A percentile compares a stretch with the other conserved stretches of the same genome.
These are phyloP conservation scores for Dasypogon diadema DNA, from an alignment of 2,888 invertebrate genomes.

Conservation along the genomic window DNA sequence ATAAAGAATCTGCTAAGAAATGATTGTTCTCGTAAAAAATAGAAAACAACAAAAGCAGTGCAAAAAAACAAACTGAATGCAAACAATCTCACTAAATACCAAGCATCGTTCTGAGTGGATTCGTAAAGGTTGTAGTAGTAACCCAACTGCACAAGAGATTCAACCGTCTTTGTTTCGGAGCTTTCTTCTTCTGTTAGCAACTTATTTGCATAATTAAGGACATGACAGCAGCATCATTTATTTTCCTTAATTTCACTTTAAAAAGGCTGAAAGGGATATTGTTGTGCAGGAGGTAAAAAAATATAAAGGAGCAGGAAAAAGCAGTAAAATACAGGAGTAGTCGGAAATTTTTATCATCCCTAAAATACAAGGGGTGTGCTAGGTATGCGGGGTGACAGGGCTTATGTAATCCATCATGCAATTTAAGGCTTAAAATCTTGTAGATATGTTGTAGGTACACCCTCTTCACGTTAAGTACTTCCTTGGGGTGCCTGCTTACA, in stretches of 20 bases:
- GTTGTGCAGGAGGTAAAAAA: conserved; percentile 38
- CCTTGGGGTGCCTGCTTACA: conserved; percentile 18
- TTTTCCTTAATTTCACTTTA: conserved; percentile 54
- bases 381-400: not conserved
- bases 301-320: not conserved
- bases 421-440: conserved; percentile 31
- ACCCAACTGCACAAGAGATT: conserved; percentile 27
- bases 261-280: conserved; percentile 38
- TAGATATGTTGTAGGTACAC: not conserved
- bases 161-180: conserved; percentile 25
- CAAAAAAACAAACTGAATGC: not conserved
- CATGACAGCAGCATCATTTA: conserved; percentile 55
- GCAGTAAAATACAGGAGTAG: not conserved
- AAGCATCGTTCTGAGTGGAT: conserved; percentile 8
- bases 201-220: conserved; percentile 57
- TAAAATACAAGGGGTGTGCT: not conserved
- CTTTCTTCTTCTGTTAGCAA: conserved; percentile 40
- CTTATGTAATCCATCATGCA: conserved; percentile 44
- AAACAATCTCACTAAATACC: conserved; percentile 35
- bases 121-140: conserved; percentile 19
- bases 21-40: not conserved
- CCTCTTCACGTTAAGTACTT: not conserved
- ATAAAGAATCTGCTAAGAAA: too few species aligned
- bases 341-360: conserved; percentile 40
- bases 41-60: not conserved